Base-by-base conservation (phyloP, 92 coral and sea anemone genomes). In the Virgularia gustaviana region DNA sequence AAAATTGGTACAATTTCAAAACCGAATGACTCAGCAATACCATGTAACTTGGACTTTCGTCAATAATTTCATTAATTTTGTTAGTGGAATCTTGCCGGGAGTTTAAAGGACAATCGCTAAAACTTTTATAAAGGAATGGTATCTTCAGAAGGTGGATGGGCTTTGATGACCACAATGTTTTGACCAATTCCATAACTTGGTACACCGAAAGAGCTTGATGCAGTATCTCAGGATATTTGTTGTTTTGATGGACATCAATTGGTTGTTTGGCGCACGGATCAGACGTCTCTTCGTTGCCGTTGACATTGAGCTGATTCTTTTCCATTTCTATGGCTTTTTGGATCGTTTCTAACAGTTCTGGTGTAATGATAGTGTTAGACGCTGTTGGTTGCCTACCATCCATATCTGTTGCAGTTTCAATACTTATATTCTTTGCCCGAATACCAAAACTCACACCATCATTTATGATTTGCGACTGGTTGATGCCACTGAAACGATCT, bases 1-100 rank as follows among this genome's bases (percentile, higher is more conserved):
- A 56, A 31, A 43, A 73, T 64, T 25, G 70, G 79, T 38, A 29
- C 49, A 22, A 73, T 28, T 37, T 57, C 41, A 31, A 42, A 73
- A 2, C 71, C 79, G 9, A 73, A 59, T 23, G 79, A 73, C 23
- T 52, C 45, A 29, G 65, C 79, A 57, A 59, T 30, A n/a, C 36
- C 2, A 32, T 27, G 41, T 2, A 59, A 16, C 39, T 44, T 59
- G 6, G 32, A 39, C 18, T 6, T 33, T 33, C 18, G 41, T 32
- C 28, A 19, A 44, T 44, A 30, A 25, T 16, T 59, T 39, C 6
- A 59, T 59, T 44, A 0, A 44, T 30, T 30, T 8, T 30, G 11
- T 43, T 20, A 16, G 19, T 43, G 13, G 51, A 13, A 43, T 43
- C 19, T 13, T 3, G 32, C 20, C 41, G 10, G 1, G 23, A 12